Evolutionary conservation across 2,888 invertebrate species (phyloP), one percentile per base, ranked within the genome.

Genomic region (Hemistola chrysoprasaria): DNA sequence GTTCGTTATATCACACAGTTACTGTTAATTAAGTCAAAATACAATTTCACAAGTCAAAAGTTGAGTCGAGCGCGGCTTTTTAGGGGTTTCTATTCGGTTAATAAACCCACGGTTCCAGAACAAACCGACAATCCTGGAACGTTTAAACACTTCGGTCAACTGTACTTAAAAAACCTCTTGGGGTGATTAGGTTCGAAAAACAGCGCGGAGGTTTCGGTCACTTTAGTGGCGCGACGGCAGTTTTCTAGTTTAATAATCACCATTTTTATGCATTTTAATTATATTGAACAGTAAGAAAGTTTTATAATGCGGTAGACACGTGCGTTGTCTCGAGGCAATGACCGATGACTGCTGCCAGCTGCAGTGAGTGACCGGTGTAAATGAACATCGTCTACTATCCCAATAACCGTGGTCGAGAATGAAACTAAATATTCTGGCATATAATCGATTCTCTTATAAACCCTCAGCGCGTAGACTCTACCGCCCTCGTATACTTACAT

Each of bases 201-300:
- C 56, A 85, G 66, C 47, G 78, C 80, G 61, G 72, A 70, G 42
- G 67, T 68, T 55, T 79, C 81, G 49, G 80, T 81, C 59, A 78
- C 75, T 67, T 75, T 79, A 37, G 71, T 78, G 46, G 75, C 79
- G 43, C 74, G 66, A 49, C 80, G 77, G 60, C 73, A 74, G 60
- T 78, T 82, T 65, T 73, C 66, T 21, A 80, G 70, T 64, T 78
- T 79, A 63, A 65, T 65, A 53, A 71, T 73, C 57, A 81, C 76
- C 89, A 89, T 89, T 79, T 81, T 89, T 78, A 85, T 85, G 74
- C 89, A 89, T 88, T 79, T 79, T 86, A 40, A 22, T 29, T 11
- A 22, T n/a, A 20, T 24, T 50, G 20, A 8, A 49, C 57, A 57
- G 56, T 53, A 60, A 49, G 65, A 62, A 62, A 62, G 61, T 60